Percentiles rank a stretch among this genome's conserved stretches.
phyloP scores from a whole-genome alignment of 1,140 invertebrate genomes.

The Drosophila aff. region DNA sequence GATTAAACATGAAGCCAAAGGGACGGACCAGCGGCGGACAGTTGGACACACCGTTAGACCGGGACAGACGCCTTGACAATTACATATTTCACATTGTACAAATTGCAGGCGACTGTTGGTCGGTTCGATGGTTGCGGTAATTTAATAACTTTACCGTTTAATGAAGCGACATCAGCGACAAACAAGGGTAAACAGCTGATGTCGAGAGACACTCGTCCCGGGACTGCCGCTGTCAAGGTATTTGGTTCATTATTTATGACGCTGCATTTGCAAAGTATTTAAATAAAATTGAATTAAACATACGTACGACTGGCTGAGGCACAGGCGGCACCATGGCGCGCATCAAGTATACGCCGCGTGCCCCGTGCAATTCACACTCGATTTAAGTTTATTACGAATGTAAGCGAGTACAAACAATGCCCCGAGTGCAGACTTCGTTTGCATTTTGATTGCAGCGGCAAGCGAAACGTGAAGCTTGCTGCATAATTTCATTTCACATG shows the following conservation, averaged over 20 bases:
- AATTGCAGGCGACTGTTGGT: conserved; percentile 72
- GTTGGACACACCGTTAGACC: conserved; percentile 13
- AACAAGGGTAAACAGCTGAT: conserved; percentile 71
- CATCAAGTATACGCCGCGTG: conserved; percentile 49
- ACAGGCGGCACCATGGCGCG: conserved; percentile 14
- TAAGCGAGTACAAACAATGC: conserved; percentile 49
- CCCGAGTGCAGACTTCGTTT: conserved; percentile 47
- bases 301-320: conserved; percentile 6
- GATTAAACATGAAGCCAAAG: conserved; percentile 64
- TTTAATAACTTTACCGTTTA: conserved; percentile 82
- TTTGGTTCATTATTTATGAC: conserved; percentile 76
- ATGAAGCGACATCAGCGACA: conserved; percentile 69
- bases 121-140: conserved; percentile 69
- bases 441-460: conserved; percentile 49
- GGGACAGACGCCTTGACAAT: conserved; percentile 73
- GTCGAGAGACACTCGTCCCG: conserved; percentile 21
- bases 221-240: conserved; percentile 53
- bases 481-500: conserved; percentile 52
- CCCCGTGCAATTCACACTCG: conserved; percentile 60
- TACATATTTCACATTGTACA: conserved; percentile 81
- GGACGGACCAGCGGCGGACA: conserved; percentile 3
- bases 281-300: conserved; percentile 58
- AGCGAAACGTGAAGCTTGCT: conserved; percentile 47
- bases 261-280: conserved; percentile 43
- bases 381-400: conserved; percentile 64